Base-by-base conservation (phyloP, 2,113 vertebrate species). In the Grus americana region DNA sequence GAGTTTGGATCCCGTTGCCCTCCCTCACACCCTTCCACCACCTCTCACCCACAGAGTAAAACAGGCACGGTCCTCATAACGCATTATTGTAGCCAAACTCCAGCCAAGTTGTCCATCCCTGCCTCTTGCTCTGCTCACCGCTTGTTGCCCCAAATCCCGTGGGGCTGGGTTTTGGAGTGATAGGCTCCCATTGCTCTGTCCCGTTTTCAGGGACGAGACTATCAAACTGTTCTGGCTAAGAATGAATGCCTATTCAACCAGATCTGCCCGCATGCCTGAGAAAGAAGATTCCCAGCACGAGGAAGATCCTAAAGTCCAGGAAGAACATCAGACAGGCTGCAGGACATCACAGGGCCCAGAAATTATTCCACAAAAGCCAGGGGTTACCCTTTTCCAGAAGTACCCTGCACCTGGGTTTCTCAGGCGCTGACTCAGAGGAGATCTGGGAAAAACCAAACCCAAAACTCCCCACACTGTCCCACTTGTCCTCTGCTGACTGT, bases 371-470 rank as follows among this genome's bases (percentile, higher is more conserved):
- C 30, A 79, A 76, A 87, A 87, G 70, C 49, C 49, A 61, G 52
- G 65, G 47, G 14, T 72, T 92, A 74, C 62, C 70, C 54, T 57
- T 72, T 91, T 75, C 91, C 65, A 94, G 80, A 92, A 91, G 73
- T 15, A 72, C 70, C 27, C 73, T 52, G 94, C 94, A 96, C 94
- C 90, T 95, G 94, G 84, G 81, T 82, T 95, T 90, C 90, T 92
- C 89, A 65, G 80, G 78, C 8, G 0, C 78, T 96, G 94, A 97
- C 84, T 97, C 96, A 94, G 84, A 95, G 57, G n/a, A 95, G 49
- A 71, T 75, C 47, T 81, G 89, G 90, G 55, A 95, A 97, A 97
- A 97, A 87, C 52, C 95, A 85, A 97, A 79, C 70, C 49, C 70
- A 84, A 90, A 95, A 94, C 66, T 93, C 90, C 93, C 90, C 24